Evolutionary conservation across 2,797 vertebrate species (phyloP).

Genomic region (Linurgus olivaceus): DNA sequence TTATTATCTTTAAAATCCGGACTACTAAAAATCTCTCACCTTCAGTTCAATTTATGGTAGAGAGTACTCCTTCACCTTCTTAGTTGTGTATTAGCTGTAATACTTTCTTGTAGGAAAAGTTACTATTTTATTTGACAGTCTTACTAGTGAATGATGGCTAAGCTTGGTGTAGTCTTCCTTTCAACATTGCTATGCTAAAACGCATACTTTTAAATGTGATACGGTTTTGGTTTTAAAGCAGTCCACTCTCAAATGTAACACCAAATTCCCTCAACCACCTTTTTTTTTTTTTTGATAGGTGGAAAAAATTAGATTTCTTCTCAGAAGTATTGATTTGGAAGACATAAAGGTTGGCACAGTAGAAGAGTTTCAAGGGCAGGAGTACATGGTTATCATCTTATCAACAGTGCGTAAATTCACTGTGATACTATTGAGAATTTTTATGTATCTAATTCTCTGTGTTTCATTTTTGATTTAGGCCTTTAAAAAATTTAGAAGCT

Average conservation of each 20-base stretch:
- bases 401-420: constrained; percentile 81
- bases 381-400: constrained; percentile 86
- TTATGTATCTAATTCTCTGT: neutral
- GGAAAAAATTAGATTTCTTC: constrained; percentile 89
- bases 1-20: neutral
- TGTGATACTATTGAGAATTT: neutral
- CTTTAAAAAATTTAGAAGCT: neutral
- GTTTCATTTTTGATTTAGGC: neutral
- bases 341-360: constrained; percentile 95
- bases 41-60: neutral
- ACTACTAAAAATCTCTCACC: neutral
- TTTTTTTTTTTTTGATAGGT: constrained; percentile 72
- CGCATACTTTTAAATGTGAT: rapidly evolving
- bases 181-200: neutral
- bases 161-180: neutral
- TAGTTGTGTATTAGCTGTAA: neutral
- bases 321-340: constrained; percentile 83
- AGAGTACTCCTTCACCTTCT: neutral
- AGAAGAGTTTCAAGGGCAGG: constrained; percentile 96
- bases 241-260: neutral
- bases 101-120: neutral
- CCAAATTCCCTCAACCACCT: neutral
- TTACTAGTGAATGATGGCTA: neutral
- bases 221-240: neutral
- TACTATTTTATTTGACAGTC: neutral